Percentiles rank a stretch among this genome's conserved stretches.
These are phyloP conservation scores for Euura saliciscinereae DNA, from an alignment of 1,140 invertebrate species.

Conservation along the genomic window DNA sequence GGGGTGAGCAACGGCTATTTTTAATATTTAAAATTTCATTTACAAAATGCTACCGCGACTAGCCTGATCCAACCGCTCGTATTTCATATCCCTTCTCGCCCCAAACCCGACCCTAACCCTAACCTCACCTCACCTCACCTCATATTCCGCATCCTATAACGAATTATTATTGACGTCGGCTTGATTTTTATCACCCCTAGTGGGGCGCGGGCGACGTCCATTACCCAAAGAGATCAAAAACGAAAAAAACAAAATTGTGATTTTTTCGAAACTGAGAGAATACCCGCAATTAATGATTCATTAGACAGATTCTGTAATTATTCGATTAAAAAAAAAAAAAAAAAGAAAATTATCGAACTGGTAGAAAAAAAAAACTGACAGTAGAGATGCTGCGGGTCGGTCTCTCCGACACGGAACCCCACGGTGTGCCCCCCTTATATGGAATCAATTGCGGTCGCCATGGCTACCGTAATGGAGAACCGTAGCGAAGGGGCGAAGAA, in stretches of 20 bases:
- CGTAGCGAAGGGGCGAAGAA: slow-evolving; percentile 29
- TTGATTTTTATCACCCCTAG: too few relatives aligned
- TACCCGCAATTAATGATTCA: too few relatives aligned
- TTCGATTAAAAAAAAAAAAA: too few relatives aligned
- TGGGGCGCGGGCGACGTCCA: too few relatives aligned
- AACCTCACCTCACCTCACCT: slow-evolving; percentile 31
- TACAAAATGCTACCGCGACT: slow-evolving; percentile 50
- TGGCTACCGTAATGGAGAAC: slow-evolving; percentile 59
- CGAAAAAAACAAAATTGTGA: too few relatives aligned
- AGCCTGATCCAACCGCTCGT: background rate
- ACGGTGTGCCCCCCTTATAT: slow-evolving; percentile 19
- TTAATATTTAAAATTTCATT: slow-evolving; percentile 60
- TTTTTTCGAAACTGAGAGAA: too few relatives aligned
- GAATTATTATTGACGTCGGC: background rate
- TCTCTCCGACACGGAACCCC: background rate
- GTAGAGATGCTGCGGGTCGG: too few relatives aligned
- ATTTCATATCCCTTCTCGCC: slow-evolving; percentile 26
- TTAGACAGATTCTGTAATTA: too few relatives aligned
- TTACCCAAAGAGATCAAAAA: too few relatives aligned
- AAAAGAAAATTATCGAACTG: too few relatives aligned
- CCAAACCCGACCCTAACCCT: slow-evolving; percentile 27
- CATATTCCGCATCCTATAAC: too few relatives aligned
- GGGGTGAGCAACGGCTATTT: slow-evolving; percentile 41
- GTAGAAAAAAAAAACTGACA: too few relatives aligned
- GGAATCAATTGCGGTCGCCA: slow-evolving; percentile 60